Evolutionary conservation across 2,888 invertebrate species (phyloP).

Genomic region (Digitonthophagus gazella): DNA sequence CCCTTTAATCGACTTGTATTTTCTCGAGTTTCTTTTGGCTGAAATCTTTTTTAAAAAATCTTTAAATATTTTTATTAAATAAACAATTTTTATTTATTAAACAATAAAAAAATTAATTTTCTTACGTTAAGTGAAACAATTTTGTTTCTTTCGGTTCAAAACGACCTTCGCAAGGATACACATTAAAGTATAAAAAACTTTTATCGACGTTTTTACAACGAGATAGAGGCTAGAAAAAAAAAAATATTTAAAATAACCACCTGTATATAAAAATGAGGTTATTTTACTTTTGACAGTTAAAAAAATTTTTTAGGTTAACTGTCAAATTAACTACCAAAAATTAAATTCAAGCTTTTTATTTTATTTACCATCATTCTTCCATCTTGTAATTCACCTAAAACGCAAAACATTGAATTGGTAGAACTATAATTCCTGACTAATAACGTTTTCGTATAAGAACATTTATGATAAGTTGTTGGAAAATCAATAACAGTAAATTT

Average conservation of each 20-base stretch:
- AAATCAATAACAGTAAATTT: constrained; percentile 21
- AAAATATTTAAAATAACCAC: not conserved
- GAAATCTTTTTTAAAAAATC: constrained; percentile 3
- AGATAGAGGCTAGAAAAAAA: not conserved
- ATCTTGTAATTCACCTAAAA: constrained; percentile 14
- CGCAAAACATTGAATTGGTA: constrained; percentile 17
- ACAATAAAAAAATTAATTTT: no score
- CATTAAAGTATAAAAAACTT: constrained; percentile 5
- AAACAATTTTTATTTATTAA: no score
- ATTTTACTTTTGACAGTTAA: not conserved
- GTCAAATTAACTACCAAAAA: not conserved
- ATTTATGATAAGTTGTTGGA: constrained; percentile 19
- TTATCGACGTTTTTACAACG: not conserved
- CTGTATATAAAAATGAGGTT: no score
- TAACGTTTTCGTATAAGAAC: not conserved
- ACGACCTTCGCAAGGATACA: constrained; percentile 13
- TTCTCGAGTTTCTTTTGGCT: not conserved
- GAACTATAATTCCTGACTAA: constrained; percentile 22
- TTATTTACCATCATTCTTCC: constrained; percentile 1
- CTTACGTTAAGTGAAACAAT: constrained; percentile 18
- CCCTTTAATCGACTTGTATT: not conserved
- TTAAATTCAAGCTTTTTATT: not conserved
- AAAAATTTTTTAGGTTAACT: not conserved
- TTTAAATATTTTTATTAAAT: not conserved
- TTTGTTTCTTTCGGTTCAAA: constrained; percentile 19